Percentiles rank a stretch among this genome's conserved stretches.
phyloP scores from a whole-genome alignment of 2,888 invertebrate genomes.

The Ptychoptera contaminata region DNA sequence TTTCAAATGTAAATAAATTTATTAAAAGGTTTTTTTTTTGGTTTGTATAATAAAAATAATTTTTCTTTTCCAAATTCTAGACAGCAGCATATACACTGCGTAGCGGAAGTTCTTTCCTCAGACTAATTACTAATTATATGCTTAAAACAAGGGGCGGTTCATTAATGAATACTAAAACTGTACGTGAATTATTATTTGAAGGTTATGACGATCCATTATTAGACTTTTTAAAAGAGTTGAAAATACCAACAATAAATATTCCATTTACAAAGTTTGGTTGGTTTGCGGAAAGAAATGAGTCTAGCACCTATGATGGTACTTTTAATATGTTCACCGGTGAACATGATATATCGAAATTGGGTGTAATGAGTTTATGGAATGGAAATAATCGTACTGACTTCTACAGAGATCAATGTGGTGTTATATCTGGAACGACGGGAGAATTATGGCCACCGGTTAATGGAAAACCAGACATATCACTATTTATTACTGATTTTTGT shows the following conservation, averaged over 20 bases:
- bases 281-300: slow-evolving; percentile 65
- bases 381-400: slow-evolving; percentile 36
- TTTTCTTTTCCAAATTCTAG: slow-evolving; percentile 30
- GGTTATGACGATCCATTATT: slow-evolving; percentile 65
- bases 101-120: slow-evolving; percentile 26
- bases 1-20: slow-evolving; percentile 48
- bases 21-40: neutral
- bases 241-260: slow-evolving; percentile 32
- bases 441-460: slow-evolving; percentile 60
- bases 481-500: slow-evolving; percentile 68
- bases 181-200: slow-evolving; percentile 55
- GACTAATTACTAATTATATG: slow-evolving; percentile 37
- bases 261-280: slow-evolving; percentile 71
- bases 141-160: slow-evolving; percentile 36
- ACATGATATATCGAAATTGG: slow-evolving; percentile 45
- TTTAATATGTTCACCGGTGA: slow-evolving; percentile 64
- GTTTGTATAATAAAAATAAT: neutral
- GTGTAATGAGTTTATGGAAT: slow-evolving; percentile 58
- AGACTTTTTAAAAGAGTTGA: slow-evolving; percentile 37
- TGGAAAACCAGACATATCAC: slow-evolving; percentile 20
- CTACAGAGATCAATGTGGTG: slow-evolving; percentile 45
- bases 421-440: slow-evolving; percentile 57
- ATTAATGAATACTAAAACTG: slow-evolving; percentile 44
- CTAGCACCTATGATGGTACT: slow-evolving; percentile 54
- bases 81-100: slow-evolving; percentile 46